Evolutionary conservation across 2,113 vertebrate genomes (phyloP).

Genomic region (Agelaius tricolor): DNA sequence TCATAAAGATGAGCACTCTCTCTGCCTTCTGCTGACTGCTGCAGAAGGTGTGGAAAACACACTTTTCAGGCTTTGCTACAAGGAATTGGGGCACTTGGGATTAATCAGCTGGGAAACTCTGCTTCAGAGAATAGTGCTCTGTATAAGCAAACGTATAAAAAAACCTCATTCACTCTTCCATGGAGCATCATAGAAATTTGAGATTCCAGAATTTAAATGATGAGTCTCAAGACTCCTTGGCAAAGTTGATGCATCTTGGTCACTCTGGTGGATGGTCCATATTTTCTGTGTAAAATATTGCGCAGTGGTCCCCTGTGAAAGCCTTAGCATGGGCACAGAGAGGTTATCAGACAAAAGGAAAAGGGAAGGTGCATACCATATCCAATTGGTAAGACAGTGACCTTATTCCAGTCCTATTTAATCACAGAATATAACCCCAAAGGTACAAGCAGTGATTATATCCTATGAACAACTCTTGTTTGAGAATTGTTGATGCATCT

Average conservation of each 20-base stretch:
- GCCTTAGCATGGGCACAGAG: neutral
- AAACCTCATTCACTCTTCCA: neutral
- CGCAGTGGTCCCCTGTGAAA: neutral
- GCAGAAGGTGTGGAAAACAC: neutral
- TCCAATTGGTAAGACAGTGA: neutral
- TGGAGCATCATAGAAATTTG: neutral
- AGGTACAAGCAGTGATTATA: fast-evolving
- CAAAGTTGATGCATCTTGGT: neutral
- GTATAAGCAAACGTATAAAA: neutral
- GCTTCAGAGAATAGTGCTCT: neutral
- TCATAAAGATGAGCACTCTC: neutral
- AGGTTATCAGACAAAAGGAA: neutral
- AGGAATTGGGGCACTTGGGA: neutral
- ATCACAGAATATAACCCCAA: neutral
- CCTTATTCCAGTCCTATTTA: neutral
- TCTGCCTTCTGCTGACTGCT: neutral
- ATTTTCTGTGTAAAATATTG: neutral
- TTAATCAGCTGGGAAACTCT: neutral
- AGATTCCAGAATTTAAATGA: neutral
- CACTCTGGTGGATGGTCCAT: neutral
- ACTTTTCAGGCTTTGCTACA: neutral
- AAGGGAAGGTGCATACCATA: neutral
- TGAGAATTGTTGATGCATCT: neutral
- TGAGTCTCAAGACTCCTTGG: neutral
- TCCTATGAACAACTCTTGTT: fast-evolving